Evolutionary conservation across 2,888 invertebrate genomes (phyloP).

Genomic region (Xestia rhomboidea): DNA sequence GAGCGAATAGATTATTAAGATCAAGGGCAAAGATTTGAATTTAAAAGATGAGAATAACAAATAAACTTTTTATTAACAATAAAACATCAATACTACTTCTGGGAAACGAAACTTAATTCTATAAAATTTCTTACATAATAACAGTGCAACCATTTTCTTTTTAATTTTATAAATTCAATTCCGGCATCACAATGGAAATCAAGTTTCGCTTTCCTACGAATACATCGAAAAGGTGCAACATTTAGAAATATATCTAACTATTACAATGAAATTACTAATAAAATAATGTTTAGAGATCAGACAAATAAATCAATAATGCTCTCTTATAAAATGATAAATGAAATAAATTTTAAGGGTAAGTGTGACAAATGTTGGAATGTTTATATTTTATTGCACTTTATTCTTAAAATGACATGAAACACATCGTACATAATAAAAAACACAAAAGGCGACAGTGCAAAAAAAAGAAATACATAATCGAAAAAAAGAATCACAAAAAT

Average conservation of each 20-base stretch:
- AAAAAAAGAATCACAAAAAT: slow-evolving; percentile 46
- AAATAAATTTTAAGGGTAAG: slow-evolving; percentile 18
- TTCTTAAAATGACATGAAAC: slow-evolving; percentile 57
- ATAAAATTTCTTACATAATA: slow-evolving; percentile 59
- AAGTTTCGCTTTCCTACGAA: slow-evolving; percentile 51
- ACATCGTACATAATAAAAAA: slow-evolving; percentile 10
- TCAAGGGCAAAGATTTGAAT: not conserved
- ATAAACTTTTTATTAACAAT: slow-evolving; percentile 81
- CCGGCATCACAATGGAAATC: slow-evolving; percentile 47
- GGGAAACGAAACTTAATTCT: slow-evolving; percentile 70
- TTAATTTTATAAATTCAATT: slow-evolving; percentile 42
- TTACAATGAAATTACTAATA: slow-evolving; percentile 48
- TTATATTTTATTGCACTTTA: slow-evolving; percentile 62
- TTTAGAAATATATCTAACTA: slow-evolving; percentile 47
- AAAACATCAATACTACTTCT: slow-evolving; percentile 75
- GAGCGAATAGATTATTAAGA: not conserved
- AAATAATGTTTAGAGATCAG: slow-evolving; percentile 61
- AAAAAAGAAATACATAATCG: slow-evolving; percentile 29
- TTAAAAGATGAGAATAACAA: slow-evolving; percentile 69
- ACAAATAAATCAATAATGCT: slow-evolving; percentile 53
- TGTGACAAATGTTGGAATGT: slow-evolving; percentile 56
- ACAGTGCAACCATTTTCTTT: slow-evolving; percentile 44
- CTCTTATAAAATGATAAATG: slow-evolving; percentile 30
- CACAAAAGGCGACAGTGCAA: slow-evolving; percentile 29
- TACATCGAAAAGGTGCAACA: slow-evolving; percentile 52